Evolutionary conservation across 2,113 vertebrate genomes (phyloP).

Genomic region (Nannobrachium achirus): DNA sequence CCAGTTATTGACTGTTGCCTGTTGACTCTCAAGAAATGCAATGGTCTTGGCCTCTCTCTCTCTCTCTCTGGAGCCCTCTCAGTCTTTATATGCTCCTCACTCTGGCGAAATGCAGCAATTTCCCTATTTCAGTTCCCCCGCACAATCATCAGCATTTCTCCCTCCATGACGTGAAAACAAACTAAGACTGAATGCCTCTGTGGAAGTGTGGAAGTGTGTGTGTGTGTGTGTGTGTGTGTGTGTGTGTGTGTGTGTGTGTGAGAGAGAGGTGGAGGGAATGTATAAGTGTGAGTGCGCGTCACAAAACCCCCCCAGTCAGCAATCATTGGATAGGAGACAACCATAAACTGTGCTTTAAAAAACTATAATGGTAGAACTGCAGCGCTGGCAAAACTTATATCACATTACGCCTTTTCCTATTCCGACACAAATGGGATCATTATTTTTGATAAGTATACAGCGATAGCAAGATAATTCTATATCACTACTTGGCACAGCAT

Average conservation of each 20-base stretch:
- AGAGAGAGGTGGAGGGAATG: not conserved
- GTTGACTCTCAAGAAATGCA: constrained; percentile 49
- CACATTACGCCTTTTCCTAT: constrained; percentile 63
- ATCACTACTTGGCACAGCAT: constrained; percentile 53
- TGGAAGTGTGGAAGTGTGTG: not conserved
- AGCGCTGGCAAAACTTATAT: constrained; percentile 67
- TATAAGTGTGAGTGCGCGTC: not conserved
- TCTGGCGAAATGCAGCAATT: constrained; percentile 61
- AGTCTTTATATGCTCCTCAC: constrained; percentile 52
- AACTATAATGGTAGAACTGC: constrained; percentile 65
- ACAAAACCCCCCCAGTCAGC: constrained; percentile 63
- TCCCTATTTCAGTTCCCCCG: constrained; percentile 53
- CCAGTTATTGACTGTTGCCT: constrained; percentile 53
- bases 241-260: not conserved
- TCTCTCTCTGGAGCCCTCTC: constrained; percentile 42
- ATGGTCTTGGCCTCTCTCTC: constrained; percentile 10
- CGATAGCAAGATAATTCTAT: constrained; percentile 62
- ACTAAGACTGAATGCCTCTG: constrained; percentile 65
- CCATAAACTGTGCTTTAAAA: constrained; percentile 67
- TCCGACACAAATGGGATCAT: constrained; percentile 70
- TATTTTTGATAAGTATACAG: constrained; percentile 71
- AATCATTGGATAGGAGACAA: constrained; percentile 65
- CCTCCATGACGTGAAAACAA: constrained; percentile 70
- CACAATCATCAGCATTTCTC: constrained; percentile 71
- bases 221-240: not conserved